Evolutionary conservation across 2,888 invertebrate genomes (phyloP).

Genomic region (Tiphia femorata): DNA sequence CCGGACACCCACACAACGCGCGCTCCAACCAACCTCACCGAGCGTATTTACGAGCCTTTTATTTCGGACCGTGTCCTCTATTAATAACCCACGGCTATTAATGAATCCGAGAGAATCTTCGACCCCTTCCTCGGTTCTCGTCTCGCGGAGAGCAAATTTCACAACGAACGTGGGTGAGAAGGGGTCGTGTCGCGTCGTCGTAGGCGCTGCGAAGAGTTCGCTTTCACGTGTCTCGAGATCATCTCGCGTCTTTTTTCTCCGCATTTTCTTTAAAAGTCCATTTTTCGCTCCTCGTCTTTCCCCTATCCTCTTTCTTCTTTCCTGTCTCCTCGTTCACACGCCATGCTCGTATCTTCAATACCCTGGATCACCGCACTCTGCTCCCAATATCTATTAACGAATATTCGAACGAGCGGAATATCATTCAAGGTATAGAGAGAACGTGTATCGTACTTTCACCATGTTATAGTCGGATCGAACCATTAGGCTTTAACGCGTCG

Average conservation of each 20-base stretch:
- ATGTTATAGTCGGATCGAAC: too few species aligned
- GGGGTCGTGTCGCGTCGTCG: too few species aligned
- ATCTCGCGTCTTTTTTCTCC: not conserved
- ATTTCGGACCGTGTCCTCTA: slow-evolving; percentile 57
- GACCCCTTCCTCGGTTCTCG: slow-evolving; percentile 3
- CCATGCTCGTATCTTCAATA: too few species aligned
- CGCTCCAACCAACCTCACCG: slow-evolving; percentile 5
- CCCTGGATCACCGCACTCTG: slow-evolving; percentile 26
- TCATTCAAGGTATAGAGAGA: slow-evolving; percentile 7
- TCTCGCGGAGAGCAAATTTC: slow-evolving; percentile 12
- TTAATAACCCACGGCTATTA: slow-evolving; percentile 58
- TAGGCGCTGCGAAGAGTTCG: slow-evolving; percentile 27
- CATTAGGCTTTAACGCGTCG: too few species aligned
- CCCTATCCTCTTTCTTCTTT: slow-evolving; percentile 1
- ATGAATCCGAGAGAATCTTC: slow-evolving; percentile 45
- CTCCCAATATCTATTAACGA: slow-evolving; percentile 40
- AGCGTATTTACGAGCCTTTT: slow-evolving; percentile 56
- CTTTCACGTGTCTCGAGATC: too few species aligned
- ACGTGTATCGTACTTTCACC: slow-evolving; percentile 20
- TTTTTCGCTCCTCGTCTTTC: not conserved
- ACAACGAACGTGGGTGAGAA: slow-evolving; percentile 36
- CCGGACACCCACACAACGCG: slow-evolving; percentile 58
- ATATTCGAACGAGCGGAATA: slow-evolving; percentile 35
- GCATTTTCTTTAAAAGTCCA: not conserved
- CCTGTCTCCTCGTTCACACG: too few species aligned